These are phyloP conservation scores for Eira barbara DNA, from an alignment of 2,113 vertebrate species.

Conservation along the genomic window DNA sequence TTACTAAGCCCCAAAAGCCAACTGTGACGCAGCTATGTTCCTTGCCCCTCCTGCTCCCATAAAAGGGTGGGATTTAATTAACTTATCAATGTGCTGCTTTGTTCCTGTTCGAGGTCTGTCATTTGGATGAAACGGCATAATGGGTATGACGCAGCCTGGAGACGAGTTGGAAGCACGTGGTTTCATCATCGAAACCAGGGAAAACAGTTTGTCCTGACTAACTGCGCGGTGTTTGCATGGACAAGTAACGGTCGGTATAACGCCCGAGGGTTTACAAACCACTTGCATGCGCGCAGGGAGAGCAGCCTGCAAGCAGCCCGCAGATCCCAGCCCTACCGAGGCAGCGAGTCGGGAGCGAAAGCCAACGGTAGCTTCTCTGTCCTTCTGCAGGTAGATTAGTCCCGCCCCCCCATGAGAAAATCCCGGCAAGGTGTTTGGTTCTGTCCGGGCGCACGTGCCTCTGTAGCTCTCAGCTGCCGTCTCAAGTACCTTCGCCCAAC, in stretches of 20 bases:
- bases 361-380: rapidly evolving
- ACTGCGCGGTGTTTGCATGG: rapidly evolving
- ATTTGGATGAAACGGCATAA: not conserved
- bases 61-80: not conserved
- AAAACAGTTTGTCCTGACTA: not conserved
- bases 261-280: rapidly evolving
- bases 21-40: not conserved
- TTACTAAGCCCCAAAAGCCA: not conserved
- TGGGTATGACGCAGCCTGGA: not conserved
- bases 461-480: rapidly evolving
- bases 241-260: rapidly evolving
- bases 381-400: rapidly evolving
- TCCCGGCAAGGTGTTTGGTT: rapidly evolving
- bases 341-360: rapidly evolving
- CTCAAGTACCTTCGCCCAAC: rapidly evolving
- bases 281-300: rapidly evolving
- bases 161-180: not conserved
- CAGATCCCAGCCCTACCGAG: rapidly evolving
- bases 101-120: constrained; percentile 33
- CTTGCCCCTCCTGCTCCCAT: not conserved
- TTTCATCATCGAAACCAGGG: rapidly evolving
- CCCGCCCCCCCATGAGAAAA: rapidly evolving
- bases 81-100: constrained; percentile 15
- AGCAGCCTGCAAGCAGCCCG: rapidly evolving
- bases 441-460: rapidly evolving